Conservation (phyloP, 2,888 invertebrate genomes). For the Plusia festucae region DNA sequence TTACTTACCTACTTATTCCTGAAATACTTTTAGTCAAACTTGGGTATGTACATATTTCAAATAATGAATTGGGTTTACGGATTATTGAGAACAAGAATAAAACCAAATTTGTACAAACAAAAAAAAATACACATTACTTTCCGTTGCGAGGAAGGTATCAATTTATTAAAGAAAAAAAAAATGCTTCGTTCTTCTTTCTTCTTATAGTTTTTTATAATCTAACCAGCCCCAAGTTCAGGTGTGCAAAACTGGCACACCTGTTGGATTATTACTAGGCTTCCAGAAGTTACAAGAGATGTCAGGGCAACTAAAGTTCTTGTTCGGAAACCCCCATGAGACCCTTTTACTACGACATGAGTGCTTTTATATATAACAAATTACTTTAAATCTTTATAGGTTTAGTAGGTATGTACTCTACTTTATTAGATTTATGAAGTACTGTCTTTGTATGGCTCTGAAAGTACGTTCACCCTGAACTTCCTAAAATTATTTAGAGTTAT, state of each 20-base stretch:
- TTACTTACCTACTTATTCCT: too few relatives aligned
- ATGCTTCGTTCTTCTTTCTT: too few relatives aligned
- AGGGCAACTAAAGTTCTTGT: constrained; percentile 13
- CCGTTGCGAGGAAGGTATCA: too few relatives aligned
- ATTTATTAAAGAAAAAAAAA: too few relatives aligned
- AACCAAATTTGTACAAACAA: too few relatives aligned
- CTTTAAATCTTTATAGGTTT: neutral
- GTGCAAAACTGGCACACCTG: constrained; percentile 35
- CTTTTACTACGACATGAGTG: neutral
- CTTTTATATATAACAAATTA: constrained; percentile 1
- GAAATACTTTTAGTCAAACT: too few relatives aligned
- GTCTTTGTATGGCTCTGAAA: neutral
- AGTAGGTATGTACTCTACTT: neutral
- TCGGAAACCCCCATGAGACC: constrained; percentile 11
- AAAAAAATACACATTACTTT: too few relatives aligned
- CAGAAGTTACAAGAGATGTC: constrained; percentile 27
- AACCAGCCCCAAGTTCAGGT: too few relatives aligned
- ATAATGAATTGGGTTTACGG: too few relatives aligned
- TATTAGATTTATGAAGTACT: neutral
- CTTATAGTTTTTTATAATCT: too few relatives aligned
- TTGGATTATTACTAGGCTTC: constrained; percentile 32
- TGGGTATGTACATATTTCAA: too few relatives aligned
- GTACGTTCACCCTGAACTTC: neutral
- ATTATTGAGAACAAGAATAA: too few relatives aligned
- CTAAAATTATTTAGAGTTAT: neutral